phyloP scores from a whole-genome alignment of 2,797 vertebrate species.

The Percopsis omiscomaycus region DNA sequence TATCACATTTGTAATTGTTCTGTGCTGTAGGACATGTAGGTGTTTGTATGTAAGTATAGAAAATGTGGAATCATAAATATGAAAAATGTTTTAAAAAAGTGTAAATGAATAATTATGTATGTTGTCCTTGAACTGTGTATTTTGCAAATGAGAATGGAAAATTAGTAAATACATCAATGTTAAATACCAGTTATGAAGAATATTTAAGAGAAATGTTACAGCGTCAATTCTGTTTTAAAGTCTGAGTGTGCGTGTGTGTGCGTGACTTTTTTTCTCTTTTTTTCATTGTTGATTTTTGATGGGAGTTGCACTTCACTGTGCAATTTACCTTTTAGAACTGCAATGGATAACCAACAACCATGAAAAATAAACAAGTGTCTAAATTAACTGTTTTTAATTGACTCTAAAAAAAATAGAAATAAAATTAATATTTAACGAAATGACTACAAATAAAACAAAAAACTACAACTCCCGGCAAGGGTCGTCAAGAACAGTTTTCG shows the following conservation, averaged over 20 bases:
- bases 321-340: constrained; percentile 60
- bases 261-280: constrained; percentile 64
- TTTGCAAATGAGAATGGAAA: constrained; percentile 79
- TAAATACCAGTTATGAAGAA: constrained; percentile 70
- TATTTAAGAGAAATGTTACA: constrained; percentile 76
- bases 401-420: neutral
- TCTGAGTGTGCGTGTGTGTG: constrained; percentile 59
- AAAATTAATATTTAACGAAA: no score
- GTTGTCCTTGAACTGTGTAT: constrained; percentile 81
- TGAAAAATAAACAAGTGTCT: constrained; percentile 74
- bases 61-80: constrained; percentile 79
- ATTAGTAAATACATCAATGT: constrained; percentile 74
- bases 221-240: constrained; percentile 71
- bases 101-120: constrained; percentile 77
- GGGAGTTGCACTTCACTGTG: constrained; percentile 59
- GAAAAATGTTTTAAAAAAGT: constrained; percentile 63
- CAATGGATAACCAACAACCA: constrained; percentile 65
- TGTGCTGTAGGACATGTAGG: constrained; percentile 89
- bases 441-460: no score
- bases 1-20: constrained; percentile 81
- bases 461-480: no score
- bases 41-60: constrained; percentile 85
- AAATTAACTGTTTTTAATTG: constrained; percentile 28
- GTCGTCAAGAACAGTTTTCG: no score
- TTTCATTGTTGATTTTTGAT: constrained; percentile 60